Percentiles rank a stretch among this genome's conserved stretches.
These are phyloP conservation scores for Syngnathus rostellatus DNA, from an alignment of 2,797 vertebrate genomes.

Conservation along the genomic window DNA sequence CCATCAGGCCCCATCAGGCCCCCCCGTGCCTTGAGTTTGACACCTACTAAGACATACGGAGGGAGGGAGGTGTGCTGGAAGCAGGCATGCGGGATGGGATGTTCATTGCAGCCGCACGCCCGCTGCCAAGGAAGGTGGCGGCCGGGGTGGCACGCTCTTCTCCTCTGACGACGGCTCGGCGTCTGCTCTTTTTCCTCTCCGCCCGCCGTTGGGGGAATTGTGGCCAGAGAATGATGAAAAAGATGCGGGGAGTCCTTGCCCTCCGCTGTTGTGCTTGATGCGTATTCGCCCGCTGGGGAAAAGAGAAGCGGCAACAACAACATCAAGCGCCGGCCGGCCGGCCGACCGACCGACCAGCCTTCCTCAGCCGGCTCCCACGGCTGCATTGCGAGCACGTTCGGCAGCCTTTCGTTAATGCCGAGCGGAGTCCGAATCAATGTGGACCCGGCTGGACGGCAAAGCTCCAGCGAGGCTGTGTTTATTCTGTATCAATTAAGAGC, in stretches of 20 bases:
- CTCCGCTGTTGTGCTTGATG: neutral
- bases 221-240: neutral
- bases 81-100: no score
- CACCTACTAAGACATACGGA: neutral
- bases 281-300: neutral
- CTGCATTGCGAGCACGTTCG: neutral
- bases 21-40: neutral
- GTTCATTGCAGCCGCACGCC: neutral
- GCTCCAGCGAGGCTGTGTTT: neutral
- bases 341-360: neutral
- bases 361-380: neutral
- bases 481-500: neutral
- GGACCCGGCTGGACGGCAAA: neutral
- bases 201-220: neutral
- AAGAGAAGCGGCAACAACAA: neutral
- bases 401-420: neutral
- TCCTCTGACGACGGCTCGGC: neutral
- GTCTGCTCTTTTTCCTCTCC: neutral
- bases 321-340: neutral
- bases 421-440: neutral
- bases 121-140: neutral
- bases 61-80: neutral
- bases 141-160: no score
- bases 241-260: neutral
- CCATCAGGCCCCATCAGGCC: no score